Percentiles rank a stretch among this genome's conserved stretches.
phyloP scores from a whole-genome alignment of 2,797 vertebrate genomes.

The Hirundo rustica region DNA sequence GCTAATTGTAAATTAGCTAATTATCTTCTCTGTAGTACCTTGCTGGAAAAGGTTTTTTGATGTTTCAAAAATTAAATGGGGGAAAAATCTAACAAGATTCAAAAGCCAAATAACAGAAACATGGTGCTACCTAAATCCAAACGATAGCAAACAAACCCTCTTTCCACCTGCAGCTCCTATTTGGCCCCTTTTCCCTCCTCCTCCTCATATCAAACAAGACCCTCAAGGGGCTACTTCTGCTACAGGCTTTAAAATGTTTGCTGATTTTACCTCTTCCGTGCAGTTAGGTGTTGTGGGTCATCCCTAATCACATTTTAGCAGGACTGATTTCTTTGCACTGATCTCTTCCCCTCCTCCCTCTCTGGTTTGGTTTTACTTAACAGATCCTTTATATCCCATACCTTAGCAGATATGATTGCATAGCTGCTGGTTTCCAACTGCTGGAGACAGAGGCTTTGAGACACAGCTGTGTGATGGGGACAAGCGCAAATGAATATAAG shows the following conservation, averaged over 20 bases:
- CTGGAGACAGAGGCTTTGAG: conserved; percentile 51
- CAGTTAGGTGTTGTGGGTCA: conserved; percentile 12
- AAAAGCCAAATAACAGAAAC: not conserved
- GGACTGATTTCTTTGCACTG: conserved; percentile 6
- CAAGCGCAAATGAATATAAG: conserved; percentile 41
- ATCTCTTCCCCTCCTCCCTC: not conserved
- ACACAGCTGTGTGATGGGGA: conserved; percentile 50
- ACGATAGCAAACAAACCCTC: not conserved
- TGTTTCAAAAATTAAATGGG: conserved; percentile 18
- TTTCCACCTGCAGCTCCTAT: not conserved
- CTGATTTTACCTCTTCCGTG: conserved; percentile 42
- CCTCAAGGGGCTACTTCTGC: conserved; percentile 24
- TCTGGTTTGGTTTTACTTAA: conserved; percentile 5
- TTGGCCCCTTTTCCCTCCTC: not conserved
- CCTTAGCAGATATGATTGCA: conserved; percentile 53
- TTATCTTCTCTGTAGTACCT: conserved; percentile 55
- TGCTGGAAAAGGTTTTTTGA: conserved; percentile 36
- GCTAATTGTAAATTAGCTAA: conserved; percentile 71
- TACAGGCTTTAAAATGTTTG: conserved; percentile 34
- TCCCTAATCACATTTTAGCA: conserved; percentile 31
- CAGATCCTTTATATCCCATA: conserved; percentile 42
- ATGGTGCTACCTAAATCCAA: not conserved
- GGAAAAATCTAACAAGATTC: not conserved
- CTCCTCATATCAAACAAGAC: not conserved
- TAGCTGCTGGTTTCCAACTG: conserved; percentile 39